Conservation (phyloP, 1,140 invertebrate genomes). For the Drosophila novamexicana region DNA sequence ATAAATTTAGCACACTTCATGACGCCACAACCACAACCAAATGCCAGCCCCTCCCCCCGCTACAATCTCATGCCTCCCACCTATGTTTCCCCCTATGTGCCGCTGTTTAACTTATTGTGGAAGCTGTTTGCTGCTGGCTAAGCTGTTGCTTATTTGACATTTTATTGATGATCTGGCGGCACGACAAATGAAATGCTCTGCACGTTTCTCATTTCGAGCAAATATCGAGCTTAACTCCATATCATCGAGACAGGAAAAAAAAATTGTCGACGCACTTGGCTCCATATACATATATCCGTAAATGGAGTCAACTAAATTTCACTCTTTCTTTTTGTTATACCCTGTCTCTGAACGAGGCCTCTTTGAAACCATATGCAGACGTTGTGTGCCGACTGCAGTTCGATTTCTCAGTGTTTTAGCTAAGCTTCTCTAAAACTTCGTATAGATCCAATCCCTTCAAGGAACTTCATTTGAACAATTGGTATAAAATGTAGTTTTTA, state of each 20-base stretch:
- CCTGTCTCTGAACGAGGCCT: neutral
- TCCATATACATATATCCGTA: conserved; percentile 21
- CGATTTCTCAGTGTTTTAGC: no score
- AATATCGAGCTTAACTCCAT: conserved; percentile 50
- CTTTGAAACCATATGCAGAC: no score
- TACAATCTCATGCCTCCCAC: neutral
- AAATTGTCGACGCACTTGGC: conserved; percentile 32
- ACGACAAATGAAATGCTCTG: conserved; percentile 60
- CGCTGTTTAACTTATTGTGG: conserved; percentile 36
- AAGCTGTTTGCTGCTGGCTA: conserved; percentile 32
- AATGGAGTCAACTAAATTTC: conserved; percentile 54
- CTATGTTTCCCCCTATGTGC: neutral
- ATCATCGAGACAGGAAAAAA: conserved; percentile 27
- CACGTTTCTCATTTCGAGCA: conserved; percentile 78
- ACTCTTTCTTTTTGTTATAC: conserved; percentile 41
- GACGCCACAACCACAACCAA: conserved; percentile 9
- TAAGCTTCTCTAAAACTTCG: no score
- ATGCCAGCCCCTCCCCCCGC: no score
- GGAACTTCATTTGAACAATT: no score
- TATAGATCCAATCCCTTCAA: no score
- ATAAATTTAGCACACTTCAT: conserved; percentile 69
- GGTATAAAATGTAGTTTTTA: no score
- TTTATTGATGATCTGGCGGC: conserved; percentile 70
- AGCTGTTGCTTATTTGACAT: conserved; percentile 68
- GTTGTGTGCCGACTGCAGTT: no score